phyloP scores from a whole-genome alignment of 2,113 vertebrate species.

The Polypterus bichir region DNA sequence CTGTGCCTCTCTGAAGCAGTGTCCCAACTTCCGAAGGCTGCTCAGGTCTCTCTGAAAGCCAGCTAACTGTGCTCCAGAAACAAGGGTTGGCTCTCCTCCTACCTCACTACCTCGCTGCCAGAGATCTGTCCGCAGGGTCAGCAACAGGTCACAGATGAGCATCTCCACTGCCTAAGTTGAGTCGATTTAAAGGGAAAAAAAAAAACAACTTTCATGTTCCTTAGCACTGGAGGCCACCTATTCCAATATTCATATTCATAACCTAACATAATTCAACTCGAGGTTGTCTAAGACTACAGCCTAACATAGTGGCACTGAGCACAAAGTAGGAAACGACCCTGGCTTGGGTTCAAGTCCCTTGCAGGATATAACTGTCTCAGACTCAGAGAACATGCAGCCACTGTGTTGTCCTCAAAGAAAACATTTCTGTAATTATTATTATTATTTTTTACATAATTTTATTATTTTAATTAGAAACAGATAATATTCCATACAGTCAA shows the following conservation, averaged over 20 bases:
- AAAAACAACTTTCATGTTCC: background rate
- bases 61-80: constrained; percentile 66
- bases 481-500: too few relatives aligned
- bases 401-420: too few relatives aligned
- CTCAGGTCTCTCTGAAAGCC: constrained; percentile 94
- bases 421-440: too few relatives aligned
- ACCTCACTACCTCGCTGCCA: constrained; percentile 77
- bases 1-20: constrained; percentile 76
- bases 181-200: background rate
- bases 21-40: constrained; percentile 75
- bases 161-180: constrained; percentile 73
- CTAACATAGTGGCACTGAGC: background rate
- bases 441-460: too few relatives aligned
- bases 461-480: too few relatives aligned
- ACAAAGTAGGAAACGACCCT: background rate
- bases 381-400: too few relatives aligned
- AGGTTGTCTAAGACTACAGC: background rate
- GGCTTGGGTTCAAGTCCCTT: too few relatives aligned
- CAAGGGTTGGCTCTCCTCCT: constrained; percentile 72
- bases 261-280: too few relatives aligned
- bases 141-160: constrained; percentile 77
- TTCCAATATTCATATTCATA: too few relatives aligned
- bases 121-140: constrained; percentile 78
- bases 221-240: too few relatives aligned
- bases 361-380: too few relatives aligned